Base-by-base conservation (phyloP, 2,888 invertebrate species). In the Eledone cirrhosa region DNA sequence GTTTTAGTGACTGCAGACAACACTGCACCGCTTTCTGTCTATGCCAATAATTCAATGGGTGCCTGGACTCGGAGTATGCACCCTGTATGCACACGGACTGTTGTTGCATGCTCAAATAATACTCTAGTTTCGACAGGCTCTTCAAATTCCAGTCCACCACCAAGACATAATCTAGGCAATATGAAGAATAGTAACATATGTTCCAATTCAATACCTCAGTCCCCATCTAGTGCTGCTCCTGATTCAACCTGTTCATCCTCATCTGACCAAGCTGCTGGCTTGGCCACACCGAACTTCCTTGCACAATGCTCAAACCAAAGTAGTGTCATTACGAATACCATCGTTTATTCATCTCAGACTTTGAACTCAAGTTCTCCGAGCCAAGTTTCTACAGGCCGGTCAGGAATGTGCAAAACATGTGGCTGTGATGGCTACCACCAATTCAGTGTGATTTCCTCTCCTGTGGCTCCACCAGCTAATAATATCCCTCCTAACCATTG, bases 401-500 rank as follows among this genome's bases (percentile, higher is more conserved):
- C 76, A n/a, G 76, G 78, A 19, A 74, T 80, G 27, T 86, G 86
- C 78, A 81, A 80, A 13, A 79, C 81, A 1, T 86, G 86, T 81
- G 85, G 85, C 11, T 84, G 86, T 80, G 79, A 83, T 2, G 84
- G 86, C n/a, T 67, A 78, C 75, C 48, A 78, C 63, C 31, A 48
- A n/a, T 27, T 16, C n/a, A 47, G 65, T 67, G 22, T 78, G 48
- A 80, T 53, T 65, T 59, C 77, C 29, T 48, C 77, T 33, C 79
- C 47, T 24, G 72, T 72, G 63, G 48, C 77, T 31, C 77, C 76
- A 53, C 33, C 41, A 41, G 72, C 72, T 31, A 47, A 48, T 78
- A 63, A 74, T 65, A 19, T 77, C 74, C 59, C 65, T 48, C 48
- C 77, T 67, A 59, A 48, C 29, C 76, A 76, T 41, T 76, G 76